Evolutionary conservation across 2,113 vertebrate genomes (phyloP).

Genomic region (Paedocypris sp.): DNA sequence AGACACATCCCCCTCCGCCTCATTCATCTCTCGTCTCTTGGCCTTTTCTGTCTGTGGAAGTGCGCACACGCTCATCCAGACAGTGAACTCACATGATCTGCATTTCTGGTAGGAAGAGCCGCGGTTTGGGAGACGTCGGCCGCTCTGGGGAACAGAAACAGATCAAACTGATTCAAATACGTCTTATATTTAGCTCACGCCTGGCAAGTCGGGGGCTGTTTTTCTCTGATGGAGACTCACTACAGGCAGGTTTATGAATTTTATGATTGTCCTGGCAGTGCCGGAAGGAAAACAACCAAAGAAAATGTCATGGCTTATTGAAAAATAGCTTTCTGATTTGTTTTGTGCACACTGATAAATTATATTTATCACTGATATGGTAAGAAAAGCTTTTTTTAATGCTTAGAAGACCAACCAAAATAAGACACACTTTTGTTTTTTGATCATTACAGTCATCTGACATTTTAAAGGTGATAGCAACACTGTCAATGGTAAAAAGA

Average conservation of each 20-base stretch:
- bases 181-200: conserved; percentile 27
- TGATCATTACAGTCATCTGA: too few species aligned
- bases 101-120: neutral
- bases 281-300: too few species aligned
- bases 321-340: neutral
- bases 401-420: too few species aligned
- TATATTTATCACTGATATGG: too few species aligned
- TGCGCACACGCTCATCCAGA: conserved; percentile 1
- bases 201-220: neutral
- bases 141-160: conserved; percentile 18
- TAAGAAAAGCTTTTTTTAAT: too few species aligned
- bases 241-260: neutral
- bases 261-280: neutral
- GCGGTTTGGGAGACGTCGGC: neutral
- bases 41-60: neutral
- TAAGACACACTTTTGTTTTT: too few species aligned
- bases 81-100: conserved; percentile 14
- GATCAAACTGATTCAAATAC: conserved; percentile 29
- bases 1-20: too few species aligned
- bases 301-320: too few species aligned
- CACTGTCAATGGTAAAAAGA: too few species aligned
- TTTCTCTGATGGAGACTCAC: neutral
- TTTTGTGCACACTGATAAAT: too few species aligned
- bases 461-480: too few species aligned
- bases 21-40: neutral